A percentile compares a stretch with the other conserved stretches of the same genome.
These are phyloP conservation scores for Diglossa cyanea DNA, from an alignment of 2,797 vertebrate species.

Conservation along the genomic window DNA sequence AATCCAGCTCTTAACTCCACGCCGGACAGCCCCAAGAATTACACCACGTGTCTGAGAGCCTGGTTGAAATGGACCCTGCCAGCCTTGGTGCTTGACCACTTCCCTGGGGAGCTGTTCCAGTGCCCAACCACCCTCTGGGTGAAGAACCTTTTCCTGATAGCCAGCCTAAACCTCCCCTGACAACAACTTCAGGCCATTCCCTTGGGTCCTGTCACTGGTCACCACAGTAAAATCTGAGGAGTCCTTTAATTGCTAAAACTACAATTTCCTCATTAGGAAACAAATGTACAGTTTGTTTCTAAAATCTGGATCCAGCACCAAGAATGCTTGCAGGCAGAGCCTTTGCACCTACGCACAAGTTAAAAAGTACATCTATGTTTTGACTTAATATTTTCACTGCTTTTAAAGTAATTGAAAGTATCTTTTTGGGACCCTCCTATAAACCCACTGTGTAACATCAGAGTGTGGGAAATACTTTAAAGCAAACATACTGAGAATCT, in stretches of 20 bases:
- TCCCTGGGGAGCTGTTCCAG: background rate
- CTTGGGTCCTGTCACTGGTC: background rate
- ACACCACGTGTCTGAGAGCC: background rate
- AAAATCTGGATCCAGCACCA: background rate
- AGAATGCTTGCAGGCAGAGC: background rate
- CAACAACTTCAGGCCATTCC: background rate
- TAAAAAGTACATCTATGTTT: background rate
- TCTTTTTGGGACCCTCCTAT: background rate
- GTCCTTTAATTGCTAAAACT: background rate
- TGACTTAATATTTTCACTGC: background rate
- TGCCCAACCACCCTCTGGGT: background rate
- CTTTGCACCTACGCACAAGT: background rate
- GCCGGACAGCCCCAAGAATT: background rate
- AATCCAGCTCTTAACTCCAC: background rate
- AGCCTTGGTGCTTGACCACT: background rate
- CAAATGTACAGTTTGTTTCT: background rate
- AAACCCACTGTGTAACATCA: background rate
- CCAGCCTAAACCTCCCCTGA: background rate
- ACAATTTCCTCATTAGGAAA: background rate
- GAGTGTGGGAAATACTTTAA: background rate
- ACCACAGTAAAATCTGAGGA: background rate
- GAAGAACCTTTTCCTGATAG: background rate
- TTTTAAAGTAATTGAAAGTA: background rate
- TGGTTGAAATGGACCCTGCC: background rate
- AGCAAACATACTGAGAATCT: constrained; percentile 16